These are phyloP conservation scores for Dolichoris vasculosae DNA, from an alignment of 1,140 invertebrate species.

Conservation along the genomic window DNA sequence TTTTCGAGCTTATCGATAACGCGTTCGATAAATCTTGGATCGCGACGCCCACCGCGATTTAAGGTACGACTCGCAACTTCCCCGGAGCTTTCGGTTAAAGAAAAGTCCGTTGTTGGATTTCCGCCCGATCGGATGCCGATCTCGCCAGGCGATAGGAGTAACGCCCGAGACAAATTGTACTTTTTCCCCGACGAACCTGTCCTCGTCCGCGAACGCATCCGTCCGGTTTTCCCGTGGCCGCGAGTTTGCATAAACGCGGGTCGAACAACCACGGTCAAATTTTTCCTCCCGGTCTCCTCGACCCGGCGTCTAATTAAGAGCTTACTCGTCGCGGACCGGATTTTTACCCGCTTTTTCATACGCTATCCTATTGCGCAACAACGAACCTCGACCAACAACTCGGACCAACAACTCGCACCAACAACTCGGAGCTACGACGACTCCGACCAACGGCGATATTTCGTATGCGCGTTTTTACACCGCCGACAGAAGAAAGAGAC, in stretches of 20 bases:
- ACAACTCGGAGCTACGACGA: no score
- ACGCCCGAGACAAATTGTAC: slow-evolving; percentile 56
- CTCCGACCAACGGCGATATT: no score
- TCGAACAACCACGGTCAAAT: no score
- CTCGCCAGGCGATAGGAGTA: slow-evolving; percentile 46
- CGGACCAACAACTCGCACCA: no score
- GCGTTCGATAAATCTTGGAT: no score
- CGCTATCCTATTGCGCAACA: background rate
- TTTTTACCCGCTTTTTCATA: background rate
- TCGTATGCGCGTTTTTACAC: background rate
- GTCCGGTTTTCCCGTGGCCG: background rate
- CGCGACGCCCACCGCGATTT: no score
- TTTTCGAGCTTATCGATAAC: no score
- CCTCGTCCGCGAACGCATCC: slow-evolving; percentile 2
- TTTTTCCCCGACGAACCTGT: slow-evolving; percentile 56
- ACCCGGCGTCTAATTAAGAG: background rate
- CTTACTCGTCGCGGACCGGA: background rate
- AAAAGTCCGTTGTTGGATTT: no score
- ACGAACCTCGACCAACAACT: no score
- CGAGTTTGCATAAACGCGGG: background rate
- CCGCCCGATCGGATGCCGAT: slow-evolving; percentile 49
- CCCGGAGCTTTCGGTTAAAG: no score
- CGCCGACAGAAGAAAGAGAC: slow-evolving; percentile 60
- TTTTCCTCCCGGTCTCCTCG: no score
- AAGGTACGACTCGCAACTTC: no score